Conservation (phyloP, 2,113 vertebrate species). For the Lonchura striata region DNA sequence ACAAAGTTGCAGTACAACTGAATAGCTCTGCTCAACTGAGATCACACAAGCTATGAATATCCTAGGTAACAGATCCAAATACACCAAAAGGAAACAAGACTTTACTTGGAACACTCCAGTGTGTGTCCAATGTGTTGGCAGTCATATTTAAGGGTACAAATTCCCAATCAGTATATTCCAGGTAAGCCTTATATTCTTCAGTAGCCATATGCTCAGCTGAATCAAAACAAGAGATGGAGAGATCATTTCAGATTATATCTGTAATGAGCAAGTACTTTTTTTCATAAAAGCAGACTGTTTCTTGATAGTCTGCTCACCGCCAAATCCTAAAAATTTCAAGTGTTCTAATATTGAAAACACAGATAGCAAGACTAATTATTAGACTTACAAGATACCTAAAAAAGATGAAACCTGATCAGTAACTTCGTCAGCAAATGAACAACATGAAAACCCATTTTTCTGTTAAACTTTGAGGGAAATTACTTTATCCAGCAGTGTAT, state of each 20-base stretch:
- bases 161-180: not conserved
- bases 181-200: not conserved
- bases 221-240: not conserved
- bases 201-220: fast-evolving
- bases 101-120: not conserved
- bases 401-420: not conserved
- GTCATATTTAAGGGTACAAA: not conserved
- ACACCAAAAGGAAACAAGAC: not conserved
- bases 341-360: not conserved
- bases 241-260: not conserved
- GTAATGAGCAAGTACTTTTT: not conserved
- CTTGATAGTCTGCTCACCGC: not conserved
- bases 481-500: not conserved
- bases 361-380: not conserved
- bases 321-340: not conserved
- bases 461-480: not conserved
- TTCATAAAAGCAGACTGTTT: not conserved
- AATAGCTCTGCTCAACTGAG: not conserved
- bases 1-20: not conserved
- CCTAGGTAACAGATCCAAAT: not conserved
- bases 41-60: not conserved
- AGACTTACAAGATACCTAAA: not conserved
- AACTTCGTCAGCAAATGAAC: not conserved
- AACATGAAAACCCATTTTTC: not conserved
- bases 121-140: not conserved